Percentiles rank a stretch among this genome's conserved stretches.
Evolutionary conservation across 2,113 vertebrate genomes (phyloP).

Genomic region (Polyodon spathula): DNA sequence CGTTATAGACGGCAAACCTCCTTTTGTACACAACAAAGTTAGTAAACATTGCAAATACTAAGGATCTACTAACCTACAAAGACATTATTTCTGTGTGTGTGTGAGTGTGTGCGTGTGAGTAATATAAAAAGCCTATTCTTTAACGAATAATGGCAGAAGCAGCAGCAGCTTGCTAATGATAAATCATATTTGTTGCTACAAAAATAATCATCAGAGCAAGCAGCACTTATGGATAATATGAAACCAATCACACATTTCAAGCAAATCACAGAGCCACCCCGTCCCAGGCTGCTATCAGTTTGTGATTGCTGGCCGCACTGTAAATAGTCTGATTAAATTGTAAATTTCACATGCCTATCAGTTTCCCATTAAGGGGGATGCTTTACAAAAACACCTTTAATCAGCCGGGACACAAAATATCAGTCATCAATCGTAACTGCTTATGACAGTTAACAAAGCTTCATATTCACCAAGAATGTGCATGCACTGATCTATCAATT

Average conservation of each 20-base stretch:
- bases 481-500: constrained; percentile 95
- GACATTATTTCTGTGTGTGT: constrained; percentile 20
- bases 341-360: constrained; percentile 95
- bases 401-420: constrained; percentile 85
- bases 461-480: constrained; percentile 92
- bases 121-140: constrained; percentile 30
- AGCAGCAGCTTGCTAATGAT: constrained; percentile 63
- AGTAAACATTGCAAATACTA: constrained; percentile 22
- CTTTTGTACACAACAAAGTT: constrained; percentile 15
- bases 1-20: too few relatives aligned
- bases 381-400: constrained; percentile 92
- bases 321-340: constrained; percentile 94
- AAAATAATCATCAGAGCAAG: constrained; percentile 58
- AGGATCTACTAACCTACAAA: constrained; percentile 32
- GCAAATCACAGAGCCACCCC: constrained; percentile 32
- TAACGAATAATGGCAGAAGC: constrained; percentile 58
- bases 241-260: constrained; percentile 60
- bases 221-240: constrained; percentile 44
- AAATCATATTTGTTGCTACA: constrained; percentile 62
- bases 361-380: constrained; percentile 82
- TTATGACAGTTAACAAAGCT: constrained; percentile 99
- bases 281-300: constrained; percentile 58
- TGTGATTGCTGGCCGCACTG: constrained; percentile 52
- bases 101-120: constrained; percentile 32
- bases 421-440: constrained; percentile 92